Conservation (phyloP, 37 sponge, comb jelly and placozoan species). For the Oscarella lobularis region DNA sequence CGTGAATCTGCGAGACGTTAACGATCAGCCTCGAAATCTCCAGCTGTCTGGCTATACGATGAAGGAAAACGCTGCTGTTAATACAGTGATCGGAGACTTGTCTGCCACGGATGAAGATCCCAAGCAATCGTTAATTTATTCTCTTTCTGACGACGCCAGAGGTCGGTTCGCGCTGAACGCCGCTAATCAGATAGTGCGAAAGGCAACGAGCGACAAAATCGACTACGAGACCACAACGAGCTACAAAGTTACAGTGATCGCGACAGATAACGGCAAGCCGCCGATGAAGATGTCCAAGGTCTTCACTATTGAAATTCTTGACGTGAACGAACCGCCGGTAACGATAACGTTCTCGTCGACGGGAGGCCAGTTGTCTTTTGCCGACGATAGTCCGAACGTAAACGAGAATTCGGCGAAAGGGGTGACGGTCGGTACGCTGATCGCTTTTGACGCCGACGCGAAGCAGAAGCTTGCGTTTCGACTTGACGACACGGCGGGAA, state of each 20-base stretch:
- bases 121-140: background rate
- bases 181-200: background rate
- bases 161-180: background rate
- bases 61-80: background rate
- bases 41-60: background rate
- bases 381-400: background rate
- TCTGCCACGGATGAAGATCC: background rate
- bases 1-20: background rate
- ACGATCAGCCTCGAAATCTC: constrained; percentile 5
- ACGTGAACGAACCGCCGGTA: constrained; percentile 1
- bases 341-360: background rate
- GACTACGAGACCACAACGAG: background rate
- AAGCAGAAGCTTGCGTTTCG: background rate
- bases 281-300: background rate
- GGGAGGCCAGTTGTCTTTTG: constrained; percentile 8
- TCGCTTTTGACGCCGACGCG: background rate
- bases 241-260: constrained; percentile 3
- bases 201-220: background rate
- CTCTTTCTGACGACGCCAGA: constrained; percentile 1
- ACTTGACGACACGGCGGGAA: background rate
- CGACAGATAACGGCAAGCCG: constrained; percentile 3
- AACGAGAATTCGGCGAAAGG: background rate
- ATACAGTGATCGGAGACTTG: background rate
- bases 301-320: background rate
- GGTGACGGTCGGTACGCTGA: background rate